Evolutionary conservation across 2,113 vertebrate species (phyloP).

Genomic region (Sialia sialis): DNA sequence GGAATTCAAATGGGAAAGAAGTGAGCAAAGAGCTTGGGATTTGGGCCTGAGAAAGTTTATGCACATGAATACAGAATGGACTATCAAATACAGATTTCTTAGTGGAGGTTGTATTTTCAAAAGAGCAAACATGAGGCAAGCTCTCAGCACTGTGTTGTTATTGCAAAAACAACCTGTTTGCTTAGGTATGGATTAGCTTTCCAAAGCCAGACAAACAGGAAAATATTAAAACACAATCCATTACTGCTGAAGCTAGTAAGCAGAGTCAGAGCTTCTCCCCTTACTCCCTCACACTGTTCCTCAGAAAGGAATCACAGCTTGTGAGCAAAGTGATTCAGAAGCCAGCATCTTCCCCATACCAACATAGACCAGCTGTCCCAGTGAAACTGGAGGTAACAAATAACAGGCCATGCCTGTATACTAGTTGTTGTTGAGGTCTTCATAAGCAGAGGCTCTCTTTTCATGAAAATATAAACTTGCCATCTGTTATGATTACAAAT

Average conservation of each 20-base stretch:
- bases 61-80: background rate
- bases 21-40: background rate
- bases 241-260: background rate
- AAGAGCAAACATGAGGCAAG: background rate
- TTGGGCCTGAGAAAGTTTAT: background rate
- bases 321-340: background rate
- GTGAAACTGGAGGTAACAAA: background rate
- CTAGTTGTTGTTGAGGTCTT: background rate
- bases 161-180: background rate
- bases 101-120: background rate
- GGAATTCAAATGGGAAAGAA: background rate
- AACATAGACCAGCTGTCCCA: background rate
- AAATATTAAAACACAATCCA: background rate
- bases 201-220: background rate
- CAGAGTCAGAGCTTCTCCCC: background rate
- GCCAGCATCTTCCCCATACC: background rate
- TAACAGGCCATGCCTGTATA: background rate
- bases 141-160: background rate
- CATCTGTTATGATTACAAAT: background rate
- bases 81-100: background rate
- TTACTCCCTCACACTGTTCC: background rate
- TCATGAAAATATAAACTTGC: background rate
- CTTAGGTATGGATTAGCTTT: background rate
- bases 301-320: background rate
- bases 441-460: background rate